Evolutionary conservation across 2,888 invertebrate genomes (phyloP).

Genomic region (Oxytorus armatus): DNA sequence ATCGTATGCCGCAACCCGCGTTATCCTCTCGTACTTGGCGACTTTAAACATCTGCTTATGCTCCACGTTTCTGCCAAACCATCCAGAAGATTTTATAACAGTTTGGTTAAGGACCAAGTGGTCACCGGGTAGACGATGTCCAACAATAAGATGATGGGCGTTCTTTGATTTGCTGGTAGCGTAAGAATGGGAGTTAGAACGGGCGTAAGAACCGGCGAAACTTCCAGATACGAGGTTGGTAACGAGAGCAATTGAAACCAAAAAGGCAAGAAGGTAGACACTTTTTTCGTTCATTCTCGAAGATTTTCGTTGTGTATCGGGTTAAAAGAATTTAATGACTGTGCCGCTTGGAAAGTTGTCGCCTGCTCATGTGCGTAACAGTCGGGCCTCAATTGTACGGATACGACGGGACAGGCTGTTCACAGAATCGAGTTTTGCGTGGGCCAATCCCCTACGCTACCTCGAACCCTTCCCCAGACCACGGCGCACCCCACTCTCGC

Average conservation of each 20-base stretch:
- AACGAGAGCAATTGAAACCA: not conserved
- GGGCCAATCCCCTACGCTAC: too few relatives aligned
- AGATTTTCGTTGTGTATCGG: too few relatives aligned
- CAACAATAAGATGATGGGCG: slow-evolving; percentile 63
- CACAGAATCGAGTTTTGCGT: too few relatives aligned
- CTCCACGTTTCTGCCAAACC: slow-evolving; percentile 72
- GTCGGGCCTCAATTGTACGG: too few relatives aligned
- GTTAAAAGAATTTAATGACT: too few relatives aligned
- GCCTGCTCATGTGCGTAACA: too few relatives aligned
- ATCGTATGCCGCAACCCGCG: slow-evolving; percentile 81
- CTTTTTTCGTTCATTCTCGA: slow-evolving; percentile 2
- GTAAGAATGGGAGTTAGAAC: not conserved
- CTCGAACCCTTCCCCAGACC: too few relatives aligned
- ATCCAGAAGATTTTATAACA: slow-evolving; percentile 73
- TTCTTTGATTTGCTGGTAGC: slow-evolving; percentile 10
- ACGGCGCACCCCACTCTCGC: too few relatives aligned
- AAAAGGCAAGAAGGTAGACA: not conserved
- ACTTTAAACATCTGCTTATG: slow-evolving; percentile 72
- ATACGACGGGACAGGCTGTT: too few relatives aligned
- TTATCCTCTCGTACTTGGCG: slow-evolving; percentile 74
- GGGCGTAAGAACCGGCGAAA: slow-evolving; percentile 2
- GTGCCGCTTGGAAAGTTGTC: too few relatives aligned
- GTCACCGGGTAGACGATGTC: slow-evolving; percentile 61
- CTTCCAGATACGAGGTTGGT: not conserved
- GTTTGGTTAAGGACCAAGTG: slow-evolving; percentile 55